Evolutionary conservation across 2,888 invertebrate genomes (phyloP), one percentile per base, ranked within the genome.

Genomic region (Epirrita christyi): DNA sequence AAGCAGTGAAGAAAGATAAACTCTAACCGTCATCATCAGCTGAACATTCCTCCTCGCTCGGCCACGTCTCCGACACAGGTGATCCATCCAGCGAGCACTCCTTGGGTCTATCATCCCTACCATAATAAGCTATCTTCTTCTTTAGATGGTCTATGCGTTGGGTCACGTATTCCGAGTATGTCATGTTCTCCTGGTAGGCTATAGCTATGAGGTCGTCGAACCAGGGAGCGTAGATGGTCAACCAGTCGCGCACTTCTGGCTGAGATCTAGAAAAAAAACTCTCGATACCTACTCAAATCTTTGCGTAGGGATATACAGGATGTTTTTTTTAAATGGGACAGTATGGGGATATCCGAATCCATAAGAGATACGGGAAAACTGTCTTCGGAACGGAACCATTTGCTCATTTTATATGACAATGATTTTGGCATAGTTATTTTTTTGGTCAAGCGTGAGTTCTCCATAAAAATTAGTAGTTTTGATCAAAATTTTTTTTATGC

Each of bases 191-290:
- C 71, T 94, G 93, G 71, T 93, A 94, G 13, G 93, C 68, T 28
- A 94, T 73, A 36, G 93, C 93, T 61, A 96, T 93, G 7, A 95
- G 63, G 32, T 93, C 93, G 71, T 96, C 94, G 10, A 94, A 93
- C 80, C 94, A 94, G 1, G 96, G 95, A n/a, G 94, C 92, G 80
- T 94, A 93, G 48, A 94, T 89, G 52, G 93, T 92, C 8, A 97
- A 73, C 77, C 93, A 93, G 57, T 93, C 92, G 48, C 96, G 93
- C 64, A 96, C 93, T 62, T 95, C 94, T 42, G 94, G 93, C 69
- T 95, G 68, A n/a, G 66, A 55, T 65, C 86, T 86, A 63, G 14
- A 62, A 66, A n/a, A n/a, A n/a, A n/a, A n/a, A n/a, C n/a, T n/a
- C n/a, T n/a, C n/a, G n/a, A n/a, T n/a, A n/a, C n/a, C n/a, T n/a